phyloP scores from a whole-genome alignment of 2,113 vertebrate genomes.

The Saimiri boliviensis region DNA sequence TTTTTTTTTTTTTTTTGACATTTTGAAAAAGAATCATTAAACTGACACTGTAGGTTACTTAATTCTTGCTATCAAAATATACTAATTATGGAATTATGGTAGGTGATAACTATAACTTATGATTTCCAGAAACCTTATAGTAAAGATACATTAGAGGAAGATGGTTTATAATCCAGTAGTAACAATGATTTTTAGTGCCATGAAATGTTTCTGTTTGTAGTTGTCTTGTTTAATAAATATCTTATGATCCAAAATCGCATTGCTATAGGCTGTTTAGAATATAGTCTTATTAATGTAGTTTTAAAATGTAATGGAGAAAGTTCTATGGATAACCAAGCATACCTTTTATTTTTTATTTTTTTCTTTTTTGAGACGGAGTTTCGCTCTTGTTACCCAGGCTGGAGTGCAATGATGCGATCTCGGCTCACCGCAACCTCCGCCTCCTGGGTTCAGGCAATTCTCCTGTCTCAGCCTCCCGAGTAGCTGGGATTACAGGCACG shows the following conservation, averaged over 20 bases:
- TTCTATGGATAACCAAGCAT: background rate
- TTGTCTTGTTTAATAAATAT: background rate
- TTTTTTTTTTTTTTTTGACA: background rate
- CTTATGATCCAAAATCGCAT: background rate
- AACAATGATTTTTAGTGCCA: background rate
- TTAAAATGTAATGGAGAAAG: background rate
- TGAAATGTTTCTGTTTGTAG: conserved; percentile 8
- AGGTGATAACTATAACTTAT: background rate
- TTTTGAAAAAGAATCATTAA: conserved; percentile 24
- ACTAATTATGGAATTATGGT: background rate
- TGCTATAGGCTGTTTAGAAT: background rate
- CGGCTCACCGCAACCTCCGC: too few species aligned
- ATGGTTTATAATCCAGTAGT: background rate
- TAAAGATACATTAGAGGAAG: background rate
- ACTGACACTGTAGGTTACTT: background rate
- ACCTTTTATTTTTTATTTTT: too few species aligned
- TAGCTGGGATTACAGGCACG: too few species aligned
- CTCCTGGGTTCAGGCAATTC: too few species aligned
- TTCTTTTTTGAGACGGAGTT: too few species aligned
- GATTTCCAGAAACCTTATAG: background rate
- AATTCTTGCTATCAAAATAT: background rate
- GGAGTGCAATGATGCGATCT: too few species aligned
- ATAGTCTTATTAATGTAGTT: background rate
- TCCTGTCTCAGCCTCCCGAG: too few species aligned
- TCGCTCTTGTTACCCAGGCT: too few species aligned